phyloP scores from a whole-genome alignment of 2,113 vertebrate species.

The Hassar affinis region DNA sequence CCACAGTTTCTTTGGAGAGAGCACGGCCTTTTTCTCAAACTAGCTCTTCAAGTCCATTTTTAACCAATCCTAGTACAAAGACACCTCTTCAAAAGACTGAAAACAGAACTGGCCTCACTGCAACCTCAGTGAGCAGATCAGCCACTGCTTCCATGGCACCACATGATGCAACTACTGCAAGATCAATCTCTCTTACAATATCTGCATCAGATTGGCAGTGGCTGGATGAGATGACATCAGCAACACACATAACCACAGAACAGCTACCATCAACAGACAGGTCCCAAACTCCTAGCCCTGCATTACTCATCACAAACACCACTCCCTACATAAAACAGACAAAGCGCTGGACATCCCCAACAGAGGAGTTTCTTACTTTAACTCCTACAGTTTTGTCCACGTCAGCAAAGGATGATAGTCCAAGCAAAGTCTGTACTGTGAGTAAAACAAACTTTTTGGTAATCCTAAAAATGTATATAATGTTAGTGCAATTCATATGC shows the following conservation, averaged over 20 bases:
- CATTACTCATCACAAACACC: neutral
- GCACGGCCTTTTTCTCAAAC: slow-evolving; percentile 39
- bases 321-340: slow-evolving; percentile 30
- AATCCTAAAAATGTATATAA: neutral
- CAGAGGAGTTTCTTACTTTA: slow-evolving; percentile 10
- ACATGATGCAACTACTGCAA: slow-evolving; percentile 30
- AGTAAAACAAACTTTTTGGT: slow-evolving; percentile 46
- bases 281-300: neutral
- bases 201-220: slow-evolving; percentile 17
- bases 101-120: neutral
- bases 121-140: slow-evolving; percentile 20
- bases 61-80: slow-evolving; percentile 35
- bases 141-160: slow-evolving; percentile 21
- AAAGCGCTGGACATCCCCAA: slow-evolving; percentile 35
- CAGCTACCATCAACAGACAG: slow-evolving; percentile 23
- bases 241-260: neutral
- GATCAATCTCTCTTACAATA: neutral
- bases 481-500: neutral
- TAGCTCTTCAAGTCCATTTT: slow-evolving; percentile 25
- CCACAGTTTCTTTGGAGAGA: slow-evolving; percentile 45
- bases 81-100: slow-evolving; percentile 36
- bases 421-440: slow-evolving; percentile 69
- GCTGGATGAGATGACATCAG: slow-evolving; percentile 12
- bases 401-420: slow-evolving; percentile 27
- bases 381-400: slow-evolving; percentile 28